Evolutionary conservation across 2,113 vertebrate genomes (phyloP).

Genomic region (Pan paniscus): DNA sequence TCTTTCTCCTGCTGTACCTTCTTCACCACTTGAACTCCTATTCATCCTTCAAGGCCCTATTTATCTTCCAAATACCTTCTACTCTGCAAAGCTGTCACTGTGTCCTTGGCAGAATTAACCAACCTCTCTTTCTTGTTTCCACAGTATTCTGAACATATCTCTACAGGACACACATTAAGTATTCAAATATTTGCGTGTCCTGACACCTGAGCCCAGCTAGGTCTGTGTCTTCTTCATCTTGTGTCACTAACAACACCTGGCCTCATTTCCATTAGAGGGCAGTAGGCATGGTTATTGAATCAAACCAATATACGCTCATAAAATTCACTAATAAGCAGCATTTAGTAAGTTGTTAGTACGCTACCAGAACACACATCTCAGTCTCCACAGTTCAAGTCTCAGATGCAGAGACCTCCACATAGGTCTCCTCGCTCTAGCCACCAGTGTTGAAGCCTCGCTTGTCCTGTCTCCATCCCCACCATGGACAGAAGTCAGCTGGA

Average conservation of each 20-base stretch:
- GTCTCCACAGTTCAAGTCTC: not conserved
- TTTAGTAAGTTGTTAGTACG: not conserved
- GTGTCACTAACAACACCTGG: too few relatives aligned
- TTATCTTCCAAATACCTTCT: not conserved
- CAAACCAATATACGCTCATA: not conserved
- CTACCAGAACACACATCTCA: not conserved
- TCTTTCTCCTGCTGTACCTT: not conserved
- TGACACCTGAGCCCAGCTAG: not conserved
- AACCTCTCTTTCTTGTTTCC: not conserved
- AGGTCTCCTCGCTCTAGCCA: not conserved
- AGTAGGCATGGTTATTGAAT: not conserved
- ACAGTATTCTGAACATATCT: not conserved
- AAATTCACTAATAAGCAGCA: not conserved
- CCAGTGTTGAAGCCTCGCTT: accelerated
- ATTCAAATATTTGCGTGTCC: not conserved
- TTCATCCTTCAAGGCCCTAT: not conserved
- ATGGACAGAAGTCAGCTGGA: not conserved
- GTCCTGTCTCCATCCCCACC: not conserved
- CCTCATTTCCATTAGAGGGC: not conserved
- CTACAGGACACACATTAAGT: not conserved
- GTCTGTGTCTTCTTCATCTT: not conserved
- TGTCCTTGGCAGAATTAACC: not conserved
- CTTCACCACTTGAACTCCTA: not conserved
- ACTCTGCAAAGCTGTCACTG: not conserved
- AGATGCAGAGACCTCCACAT: not conserved